Percentiles rank a stretch among this genome's conserved stretches.
phyloP scores from a whole-genome alignment of 2,888 invertebrate genomes.

The Ypsolopha sequella region DNA sequence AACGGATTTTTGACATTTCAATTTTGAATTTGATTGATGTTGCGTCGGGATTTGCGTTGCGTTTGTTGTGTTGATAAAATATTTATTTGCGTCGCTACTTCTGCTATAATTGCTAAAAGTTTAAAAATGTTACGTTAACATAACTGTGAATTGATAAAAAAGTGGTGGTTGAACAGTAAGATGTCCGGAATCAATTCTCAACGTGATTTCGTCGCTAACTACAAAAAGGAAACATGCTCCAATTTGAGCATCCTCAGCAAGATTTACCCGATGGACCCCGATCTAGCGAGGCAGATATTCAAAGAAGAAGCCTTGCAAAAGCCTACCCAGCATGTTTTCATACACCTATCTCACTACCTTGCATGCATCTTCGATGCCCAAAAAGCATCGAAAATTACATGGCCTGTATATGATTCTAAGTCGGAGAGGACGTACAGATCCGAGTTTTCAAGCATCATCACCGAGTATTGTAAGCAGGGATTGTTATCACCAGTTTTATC shows the following conservation, averaged over 20 bases:
- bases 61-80: not conserved
- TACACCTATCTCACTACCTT: conserved; percentile 50
- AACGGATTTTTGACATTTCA: conserved; percentile 17
- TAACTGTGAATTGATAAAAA: not conserved
- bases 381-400: conserved; percentile 28
- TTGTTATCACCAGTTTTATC: conserved; percentile 48
- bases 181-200: conserved; percentile 13
- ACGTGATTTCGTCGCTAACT: conserved; percentile 35
- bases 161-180: conserved; percentile 21
- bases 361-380: conserved; percentile 44
- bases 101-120: not conserved
- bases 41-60: not conserved
- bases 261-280: conserved; percentile 33
- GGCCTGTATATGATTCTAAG: conserved; percentile 57
- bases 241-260: conserved; percentile 40
- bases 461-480: conserved; percentile 40
- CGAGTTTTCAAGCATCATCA: conserved; percentile 41
- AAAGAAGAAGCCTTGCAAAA: conserved; percentile 54
- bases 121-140: not conserved
- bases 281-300: conserved; percentile 32
- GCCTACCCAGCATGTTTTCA: conserved; percentile 50
- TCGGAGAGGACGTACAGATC: conserved; percentile 47
- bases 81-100: not conserved
- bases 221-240: conserved; percentile 42
- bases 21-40: conserved; percentile 1